These are phyloP conservation scores for Scaeva pyrastri DNA, from an alignment of 2,888 invertebrate genomes.

Conservation along the genomic window DNA sequence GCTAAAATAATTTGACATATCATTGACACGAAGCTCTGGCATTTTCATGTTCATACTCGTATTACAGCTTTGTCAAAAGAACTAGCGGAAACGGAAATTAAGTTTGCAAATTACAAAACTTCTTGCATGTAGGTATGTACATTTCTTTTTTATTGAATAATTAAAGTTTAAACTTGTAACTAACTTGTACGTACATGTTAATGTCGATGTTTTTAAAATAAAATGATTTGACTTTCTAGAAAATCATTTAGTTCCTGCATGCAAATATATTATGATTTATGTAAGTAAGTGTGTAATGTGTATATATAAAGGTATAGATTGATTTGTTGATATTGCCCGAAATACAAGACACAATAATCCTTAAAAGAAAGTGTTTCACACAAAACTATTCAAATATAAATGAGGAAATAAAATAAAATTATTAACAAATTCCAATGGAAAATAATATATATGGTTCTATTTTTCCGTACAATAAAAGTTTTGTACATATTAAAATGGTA, in stretches of 20 bases:
- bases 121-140: not conserved
- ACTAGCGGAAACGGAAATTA: not conserved
- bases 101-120: slow-evolving; percentile 1
- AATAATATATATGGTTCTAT: no score
- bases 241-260: not conserved
- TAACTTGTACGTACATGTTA: not conserved
- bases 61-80: not conserved
- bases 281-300: no score
- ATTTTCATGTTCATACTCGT: not conserved
- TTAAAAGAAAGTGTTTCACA: no score
- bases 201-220: not conserved
- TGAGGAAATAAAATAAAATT: no score
- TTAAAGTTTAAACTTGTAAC: not conserved
- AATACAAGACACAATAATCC: no score
- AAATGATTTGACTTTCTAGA: not conserved
- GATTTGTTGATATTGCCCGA: no score
- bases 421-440: no score
- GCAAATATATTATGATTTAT: not conserved
- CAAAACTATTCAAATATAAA: no score
- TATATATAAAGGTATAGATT: no score
- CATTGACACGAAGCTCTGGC: slow-evolving; percentile 18
- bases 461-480: no score
- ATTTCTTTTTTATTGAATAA: not conserved
- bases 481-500: no score
- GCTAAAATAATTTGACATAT: not conserved